Evolutionary conservation across 1,140 invertebrate species (phyloP), one percentile per base, ranked within the genome.

Genomic region (Trachelipus rathkii): DNA sequence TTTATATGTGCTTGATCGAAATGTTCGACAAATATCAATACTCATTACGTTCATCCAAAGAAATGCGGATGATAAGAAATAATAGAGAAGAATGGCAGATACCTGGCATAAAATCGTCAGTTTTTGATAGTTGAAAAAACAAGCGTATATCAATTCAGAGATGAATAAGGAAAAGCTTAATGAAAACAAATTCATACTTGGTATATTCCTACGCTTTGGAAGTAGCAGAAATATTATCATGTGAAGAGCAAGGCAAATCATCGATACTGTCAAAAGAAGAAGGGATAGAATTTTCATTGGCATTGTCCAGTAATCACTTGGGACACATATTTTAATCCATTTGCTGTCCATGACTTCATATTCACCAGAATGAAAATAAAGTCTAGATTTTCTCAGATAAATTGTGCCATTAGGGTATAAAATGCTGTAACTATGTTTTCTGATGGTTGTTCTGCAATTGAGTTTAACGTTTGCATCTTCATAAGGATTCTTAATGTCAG

Each of bases 41-140:
- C 79, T 81, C 75, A 81, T 78, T 44, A 78, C 79, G 15, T 81
- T 81, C 79, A 81, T 81, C 79, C 79, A 81, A 11, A 81, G 13
- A 43, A 78, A 81, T 4, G 77, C 75, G 0, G 75, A 53, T n/a
- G 71, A 53, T 11, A 81, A 68, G 46, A 78, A 81, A n/a, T 81
- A 81, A 50, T 81, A 81, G 10, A 81, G 71, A 33, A 78, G 11
- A 15, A 75, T 24, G 23, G 74, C 73, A 23, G 45, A 46, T 33
- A 68, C 50, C 8, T 76, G 33, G 44, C 79, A 81, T 5, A 53
- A 11, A 8, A 50, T 60, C n/a, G 74, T 70, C 68, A 73, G 76
- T 6, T 67, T 10, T 11, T 78, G 78, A 23, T 76, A 11, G 19
- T 71, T 33, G 53, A 81, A 77, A 44, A 81, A 74, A 10, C n/a